Evolutionary conservation across 2,888 invertebrate genomes (phyloP), one percentile per base, ranked within the genome.

Genomic region (Aphodius sticticus): DNA sequence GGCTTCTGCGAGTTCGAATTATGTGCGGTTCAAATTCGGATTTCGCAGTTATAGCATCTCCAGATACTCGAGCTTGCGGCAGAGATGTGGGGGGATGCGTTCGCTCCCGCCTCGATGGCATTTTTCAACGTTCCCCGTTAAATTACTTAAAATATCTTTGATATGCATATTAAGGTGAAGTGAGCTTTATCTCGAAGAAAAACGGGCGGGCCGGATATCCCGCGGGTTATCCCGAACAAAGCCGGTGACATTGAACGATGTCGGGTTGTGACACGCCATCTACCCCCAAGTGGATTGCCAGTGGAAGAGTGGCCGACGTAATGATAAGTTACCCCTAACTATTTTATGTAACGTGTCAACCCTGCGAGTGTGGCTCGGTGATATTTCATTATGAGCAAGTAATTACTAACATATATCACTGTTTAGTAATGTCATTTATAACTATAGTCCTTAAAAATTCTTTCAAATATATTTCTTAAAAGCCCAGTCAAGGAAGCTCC

Each of bases 251-350:
- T 77, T 81, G 80, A 81, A 78, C 78, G 77, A 78, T 77, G 78
- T 69, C 70, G 75, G 77, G 77, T 79, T 75, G 80, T 77, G 80
- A 80, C 80, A 81, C 78, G 74, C 77, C 80, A 81, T 79, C 80
- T 78, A 81, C 80, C 77, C 70, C 71, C 12, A 77, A 80, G 77
- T 77, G 76, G 79, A 78, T 78, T 78, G 78, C 69, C 75, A 75
- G 78, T 78, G 38, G 75, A 78, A 69, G 76, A 78, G 75, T 78
- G 78, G 78, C 75, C 37, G 78, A 36, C 69, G 75, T 78, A 78
- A 78, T 78, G 78, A 78, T 74, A 74, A 74, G 75, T 74, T 78
- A 36, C 36, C 74, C 35, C 69, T 69, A 69, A 75, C 69, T 78
- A 78, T 78, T 78, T 78, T 78, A 78, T 78, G 53, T 53, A 53